Evolutionary conservation across 2,113 vertebrate species (phyloP).

Genomic region (Salvelinus sp.): DNA sequence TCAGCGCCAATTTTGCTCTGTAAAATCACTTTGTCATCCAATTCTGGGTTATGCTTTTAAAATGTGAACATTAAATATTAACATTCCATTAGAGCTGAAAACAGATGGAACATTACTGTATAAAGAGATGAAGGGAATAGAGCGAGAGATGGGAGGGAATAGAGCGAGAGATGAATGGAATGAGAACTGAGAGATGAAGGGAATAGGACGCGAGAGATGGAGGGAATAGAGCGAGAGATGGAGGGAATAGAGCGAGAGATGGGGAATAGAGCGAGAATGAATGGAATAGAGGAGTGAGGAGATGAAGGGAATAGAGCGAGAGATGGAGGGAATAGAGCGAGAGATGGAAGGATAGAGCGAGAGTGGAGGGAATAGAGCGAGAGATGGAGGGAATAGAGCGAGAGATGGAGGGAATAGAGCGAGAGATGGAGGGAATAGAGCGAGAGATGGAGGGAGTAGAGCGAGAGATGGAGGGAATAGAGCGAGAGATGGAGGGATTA

Average conservation of each 20-base stretch:
- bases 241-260: not conserved
- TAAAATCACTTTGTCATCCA: not conserved
- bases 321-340: not conserved
- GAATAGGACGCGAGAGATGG: not conserved
- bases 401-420: not conserved
- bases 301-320: not conserved
- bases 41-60: not conserved
- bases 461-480: not conserved
- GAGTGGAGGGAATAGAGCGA: not conserved
- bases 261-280: not conserved
- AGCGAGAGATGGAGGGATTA: not conserved
- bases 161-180: not conserved
- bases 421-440: not conserved
- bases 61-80: not conserved
- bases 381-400: not conserved
- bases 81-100: no score
- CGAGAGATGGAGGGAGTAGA: not conserved
- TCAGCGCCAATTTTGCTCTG: not conserved
- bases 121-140: not conserved
- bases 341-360: not conserved
- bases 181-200: not conserved
- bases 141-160: not conserved
- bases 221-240: not conserved
- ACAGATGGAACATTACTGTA: not conserved
- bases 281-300: not conserved